phyloP scores from a whole-genome alignment of 2,888 invertebrate species.

The Hofmannophila pseudospretella region DNA sequence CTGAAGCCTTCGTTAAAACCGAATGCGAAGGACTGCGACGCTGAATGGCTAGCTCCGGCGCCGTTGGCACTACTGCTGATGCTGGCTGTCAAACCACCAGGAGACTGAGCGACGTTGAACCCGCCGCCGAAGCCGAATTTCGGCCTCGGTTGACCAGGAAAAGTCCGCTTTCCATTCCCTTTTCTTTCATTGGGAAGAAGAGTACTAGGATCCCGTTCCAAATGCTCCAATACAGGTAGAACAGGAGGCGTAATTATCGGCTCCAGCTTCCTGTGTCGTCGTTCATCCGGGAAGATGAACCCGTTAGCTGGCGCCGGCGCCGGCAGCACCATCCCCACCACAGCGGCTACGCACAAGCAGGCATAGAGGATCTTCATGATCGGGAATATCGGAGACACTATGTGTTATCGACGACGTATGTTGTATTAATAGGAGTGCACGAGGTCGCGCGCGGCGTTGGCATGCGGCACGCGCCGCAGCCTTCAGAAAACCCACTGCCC shows the following conservation, averaged over 20 bases:
- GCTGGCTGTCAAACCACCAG: constrained; percentile 62
- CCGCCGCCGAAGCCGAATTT: constrained; percentile 57
- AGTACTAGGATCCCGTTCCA: constrained; percentile 71
- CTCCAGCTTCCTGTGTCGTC: constrained; percentile 54
- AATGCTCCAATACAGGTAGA: constrained; percentile 67
- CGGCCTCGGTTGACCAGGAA: constrained; percentile 39
- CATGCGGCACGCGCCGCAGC: constrained; percentile 76
- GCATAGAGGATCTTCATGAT: constrained; percentile 61
- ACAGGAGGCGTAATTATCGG: constrained; percentile 70
- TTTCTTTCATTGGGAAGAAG: constrained; percentile 50
- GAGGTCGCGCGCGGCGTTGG: constrained; percentile 67
- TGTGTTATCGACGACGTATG: constrained; percentile 50
- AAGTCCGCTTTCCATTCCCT: constrained; percentile 14
- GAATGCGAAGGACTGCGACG: constrained; percentile 67
- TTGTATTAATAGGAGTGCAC: constrained; percentile 73
- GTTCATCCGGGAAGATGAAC: constrained; percentile 61
- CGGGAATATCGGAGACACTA: constrained; percentile 55
- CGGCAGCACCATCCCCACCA: constrained; percentile 26
- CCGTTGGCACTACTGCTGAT: constrained; percentile 64
- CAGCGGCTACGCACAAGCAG: constrained; percentile 41
- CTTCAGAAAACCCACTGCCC: constrained; percentile 77
- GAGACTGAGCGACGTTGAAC: constrained; percentile 60
- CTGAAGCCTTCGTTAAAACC: constrained; percentile 72
- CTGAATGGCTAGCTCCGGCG: constrained; percentile 61
- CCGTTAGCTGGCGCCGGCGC: constrained; percentile 50